phyloP scores from a whole-genome alignment of 1,140 invertebrate species.

The Bacillus rossius region DNA sequence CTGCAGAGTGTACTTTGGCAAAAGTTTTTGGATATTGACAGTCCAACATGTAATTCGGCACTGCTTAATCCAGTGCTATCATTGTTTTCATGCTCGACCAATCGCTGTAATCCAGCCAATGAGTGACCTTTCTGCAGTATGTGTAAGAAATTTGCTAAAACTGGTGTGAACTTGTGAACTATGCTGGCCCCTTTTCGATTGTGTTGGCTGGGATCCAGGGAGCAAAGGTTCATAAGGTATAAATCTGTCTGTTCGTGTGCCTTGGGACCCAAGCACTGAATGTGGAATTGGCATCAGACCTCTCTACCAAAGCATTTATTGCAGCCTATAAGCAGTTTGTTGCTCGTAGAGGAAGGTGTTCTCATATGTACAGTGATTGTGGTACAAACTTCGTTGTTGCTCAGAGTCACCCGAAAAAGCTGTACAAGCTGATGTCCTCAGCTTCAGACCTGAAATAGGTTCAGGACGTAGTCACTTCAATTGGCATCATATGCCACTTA shows the following conservation, averaged over 20 bases:
- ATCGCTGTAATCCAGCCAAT: conserved; percentile 18
- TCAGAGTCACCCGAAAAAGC: background rate
- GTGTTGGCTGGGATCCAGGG: conserved; percentile 16
- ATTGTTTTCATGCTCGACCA: conserved; percentile 24
- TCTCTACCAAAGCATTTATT: conserved; percentile 29
- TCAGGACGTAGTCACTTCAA: no score
- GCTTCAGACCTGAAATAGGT: no score
- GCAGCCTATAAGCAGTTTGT: conserved; percentile 28
- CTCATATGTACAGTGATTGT: background rate
- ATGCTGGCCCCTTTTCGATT: conserved; percentile 35
- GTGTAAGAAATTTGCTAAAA: conserved; percentile 20
- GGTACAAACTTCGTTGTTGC: conserved; percentile 6
- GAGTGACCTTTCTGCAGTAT: conserved; percentile 22
- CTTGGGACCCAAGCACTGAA: conserved; percentile 29
- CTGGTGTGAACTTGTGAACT: conserved; percentile 34
- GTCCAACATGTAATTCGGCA: conserved; percentile 22
- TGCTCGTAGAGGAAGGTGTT: conserved; percentile 17
- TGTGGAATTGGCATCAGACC: conserved; percentile 28
- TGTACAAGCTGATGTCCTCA: no score
- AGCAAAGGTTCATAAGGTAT: conserved; percentile 26
- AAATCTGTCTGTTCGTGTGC: conserved; percentile 33
- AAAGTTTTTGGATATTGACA: conserved; percentile 31
- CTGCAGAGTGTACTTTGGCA: conserved; percentile 23
- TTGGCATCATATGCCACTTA: conserved; percentile 29
- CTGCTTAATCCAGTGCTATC: conserved; percentile 27